Evolutionary conservation across 2,888 invertebrate genomes (phyloP).

Genomic region (Emmelina monodactyla): DNA sequence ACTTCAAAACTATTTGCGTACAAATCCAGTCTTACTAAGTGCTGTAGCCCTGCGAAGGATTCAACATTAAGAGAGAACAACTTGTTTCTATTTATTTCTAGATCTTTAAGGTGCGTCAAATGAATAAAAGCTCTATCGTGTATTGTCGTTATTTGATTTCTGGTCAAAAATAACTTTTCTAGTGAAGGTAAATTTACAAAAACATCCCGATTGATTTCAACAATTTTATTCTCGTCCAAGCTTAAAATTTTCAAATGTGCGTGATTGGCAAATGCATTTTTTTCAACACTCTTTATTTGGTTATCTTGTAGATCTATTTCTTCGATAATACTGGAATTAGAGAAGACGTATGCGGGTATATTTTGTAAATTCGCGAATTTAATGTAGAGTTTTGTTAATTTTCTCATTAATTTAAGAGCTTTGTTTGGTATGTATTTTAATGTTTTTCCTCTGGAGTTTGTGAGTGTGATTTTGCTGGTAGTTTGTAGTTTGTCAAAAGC

Average conservation of each 20-base stretch:
- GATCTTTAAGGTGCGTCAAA: slow-evolving; percentile 71
- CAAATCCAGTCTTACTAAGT: slow-evolving; percentile 73
- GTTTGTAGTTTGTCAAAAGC: slow-evolving; percentile 70
- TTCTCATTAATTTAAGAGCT: slow-evolving; percentile 66
- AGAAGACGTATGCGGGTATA: slow-evolving; percentile 74
- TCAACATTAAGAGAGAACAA: slow-evolving; percentile 77
- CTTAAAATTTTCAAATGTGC: slow-evolving; percentile 69
- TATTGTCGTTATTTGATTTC: slow-evolving; percentile 82
- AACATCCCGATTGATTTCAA: slow-evolving; percentile 75
- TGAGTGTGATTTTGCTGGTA: slow-evolving; percentile 69
- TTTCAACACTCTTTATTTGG: slow-evolving; percentile 69
- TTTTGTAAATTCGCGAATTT: slow-evolving; percentile 73
- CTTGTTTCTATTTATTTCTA: slow-evolving; percentile 80
- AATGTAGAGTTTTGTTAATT: slow-evolving; percentile 65
- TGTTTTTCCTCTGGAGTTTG: slow-evolving; percentile 69
- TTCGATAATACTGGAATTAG: slow-evolving; percentile 70
- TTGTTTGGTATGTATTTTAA: slow-evolving; percentile 74
- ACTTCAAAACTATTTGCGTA: slow-evolving; percentile 76
- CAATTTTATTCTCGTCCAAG: slow-evolving; percentile 75
- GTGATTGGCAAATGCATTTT: slow-evolving; percentile 74
- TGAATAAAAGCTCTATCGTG: slow-evolving; percentile 86
- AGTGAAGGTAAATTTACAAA: slow-evolving; percentile 76
- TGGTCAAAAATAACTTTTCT: slow-evolving; percentile 78
- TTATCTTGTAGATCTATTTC: slow-evolving; percentile 73
- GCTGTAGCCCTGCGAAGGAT: slow-evolving; percentile 76